phyloP scores from a whole-genome alignment of 1,140 invertebrate genomes.

The Stratiolaelaps scimitus region DNA sequence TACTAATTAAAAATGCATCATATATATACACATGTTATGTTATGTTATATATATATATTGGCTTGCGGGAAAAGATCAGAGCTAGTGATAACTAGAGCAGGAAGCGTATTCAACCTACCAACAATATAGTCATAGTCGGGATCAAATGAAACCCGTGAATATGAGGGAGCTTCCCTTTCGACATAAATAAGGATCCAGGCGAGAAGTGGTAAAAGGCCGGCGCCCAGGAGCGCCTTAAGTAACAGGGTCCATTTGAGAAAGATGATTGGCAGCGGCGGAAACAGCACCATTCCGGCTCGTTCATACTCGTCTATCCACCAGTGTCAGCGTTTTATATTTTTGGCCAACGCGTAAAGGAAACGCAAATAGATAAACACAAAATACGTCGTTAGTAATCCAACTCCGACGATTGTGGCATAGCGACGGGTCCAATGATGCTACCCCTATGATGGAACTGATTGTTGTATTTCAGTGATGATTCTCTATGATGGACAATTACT shows the following conservation, averaged over 20 bases:
- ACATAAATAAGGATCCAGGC: not conserved
- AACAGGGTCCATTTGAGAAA: not conserved
- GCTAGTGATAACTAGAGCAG: not conserved
- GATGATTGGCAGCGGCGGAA: not conserved
- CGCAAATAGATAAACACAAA: too few relatives aligned
- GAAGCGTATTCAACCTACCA: conserved; percentile 33
- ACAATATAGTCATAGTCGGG: conserved; percentile 37
- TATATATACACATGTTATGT: not conserved
- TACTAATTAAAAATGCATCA: too few relatives aligned
- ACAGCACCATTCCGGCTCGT: conserved; percentile 16
- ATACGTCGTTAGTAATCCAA: too few relatives aligned
- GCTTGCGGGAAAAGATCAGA: not conserved
- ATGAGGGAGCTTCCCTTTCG: conserved; percentile 11
- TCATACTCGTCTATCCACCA: too few relatives aligned
- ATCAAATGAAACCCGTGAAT: conserved; percentile 29
- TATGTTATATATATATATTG: not conserved
- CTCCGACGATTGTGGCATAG: too few relatives aligned
- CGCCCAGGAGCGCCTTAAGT: not conserved
- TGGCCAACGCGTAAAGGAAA: too few relatives aligned
- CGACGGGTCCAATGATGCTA: too few relatives aligned
- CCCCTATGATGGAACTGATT: too few relatives aligned
- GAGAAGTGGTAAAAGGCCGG: not conserved
- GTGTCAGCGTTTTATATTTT: too few relatives aligned
- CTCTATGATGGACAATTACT: too few relatives aligned
- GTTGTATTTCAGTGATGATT: too few relatives aligned